Base-by-base conservation (phyloP, 2,888 invertebrate genomes). In the Thereva unica region DNA sequence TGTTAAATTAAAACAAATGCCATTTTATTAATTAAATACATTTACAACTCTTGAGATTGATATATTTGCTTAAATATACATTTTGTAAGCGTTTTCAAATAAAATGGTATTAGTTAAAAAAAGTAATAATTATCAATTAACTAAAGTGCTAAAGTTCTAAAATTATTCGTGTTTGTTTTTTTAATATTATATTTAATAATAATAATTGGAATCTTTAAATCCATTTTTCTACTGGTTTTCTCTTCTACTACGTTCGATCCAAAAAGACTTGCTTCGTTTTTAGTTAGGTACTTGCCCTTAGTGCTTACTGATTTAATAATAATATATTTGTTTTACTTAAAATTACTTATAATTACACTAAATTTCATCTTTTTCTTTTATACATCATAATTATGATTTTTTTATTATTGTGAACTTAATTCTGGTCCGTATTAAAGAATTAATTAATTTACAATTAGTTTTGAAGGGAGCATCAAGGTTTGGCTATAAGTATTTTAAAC, bases 391-490 rank as follows among this genome's bases (percentile, higher is more conserved):
- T 61, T 37, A 59, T 37, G 40, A 50, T 50, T 23, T 23, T 23
- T 23, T 23, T 23, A 23, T 23, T 23, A 23, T 23, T 23, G 23
- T 49, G 50, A 10, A 8, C 41, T 61, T 40, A 69, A 69, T 69
- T 69, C 69, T 61, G 47, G 12, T 34, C 67, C 66, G 66, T 50
- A 69, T 69, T 52, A 47, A 57, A 66, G 69, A 69, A 67, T 65
- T 67, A 56, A 56, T 67, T 38, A 69, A 69, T 69, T 44, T 69
- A 69, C 69, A 69, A 57, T 47, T 47, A 50, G 67, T 54, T 67
- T 59, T 63, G 12, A 63, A 67, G 64, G 69, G 64, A 64, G 64
- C 34, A 41, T 35, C 37, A 47, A 53, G 38, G 3, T 40, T 59
- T 7, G 34, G 7, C 10, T 6, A 41, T 23, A 37, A 55, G 38